Conservation (phyloP, 2,888 invertebrate species). For the Noctua janthina region DNA sequence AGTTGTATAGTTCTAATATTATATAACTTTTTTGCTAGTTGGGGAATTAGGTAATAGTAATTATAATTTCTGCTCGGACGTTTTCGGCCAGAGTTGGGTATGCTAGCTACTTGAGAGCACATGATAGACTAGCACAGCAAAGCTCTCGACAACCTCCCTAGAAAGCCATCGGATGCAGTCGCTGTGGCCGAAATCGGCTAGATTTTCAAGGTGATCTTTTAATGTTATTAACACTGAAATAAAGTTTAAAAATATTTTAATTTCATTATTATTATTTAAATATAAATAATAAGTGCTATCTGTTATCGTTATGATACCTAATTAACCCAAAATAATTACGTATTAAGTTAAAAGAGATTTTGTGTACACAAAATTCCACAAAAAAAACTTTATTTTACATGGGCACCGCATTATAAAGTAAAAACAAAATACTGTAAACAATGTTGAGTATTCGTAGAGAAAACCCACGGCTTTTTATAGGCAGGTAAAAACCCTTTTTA, state of each 20-base stretch:
- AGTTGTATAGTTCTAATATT: too few species aligned
- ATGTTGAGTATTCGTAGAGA: slow-evolving; percentile 25
- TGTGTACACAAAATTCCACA: not conserved
- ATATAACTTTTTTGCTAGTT: too few species aligned
- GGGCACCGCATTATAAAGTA: not conserved
- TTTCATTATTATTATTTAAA: too few species aligned
- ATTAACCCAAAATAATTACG: not conserved
- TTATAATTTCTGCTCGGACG: too few species aligned
- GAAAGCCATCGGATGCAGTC: too few species aligned
- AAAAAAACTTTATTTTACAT: slow-evolving; percentile 14
- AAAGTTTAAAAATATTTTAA: not conserved
- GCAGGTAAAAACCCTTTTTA: slow-evolving; percentile 52
- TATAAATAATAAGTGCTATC: not conserved
- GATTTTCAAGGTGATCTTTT: not conserved
- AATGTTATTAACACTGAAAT: not conserved
- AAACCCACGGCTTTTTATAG: slow-evolving; percentile 15
- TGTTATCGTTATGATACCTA: not conserved
- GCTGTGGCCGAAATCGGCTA: too few species aligned
- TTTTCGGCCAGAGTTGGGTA: too few species aligned
- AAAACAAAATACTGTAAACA: slow-evolving; percentile 29
- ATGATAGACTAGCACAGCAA: too few species aligned
- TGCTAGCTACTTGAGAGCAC: too few species aligned
- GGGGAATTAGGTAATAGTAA: too few species aligned
- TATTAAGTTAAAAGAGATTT: not conserved
- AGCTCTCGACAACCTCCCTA: too few species aligned